A percentile compares a stretch with the other conserved stretches of the same genome.
Conservation (phyloP, 1,140 invertebrate genomes). For the Drosophila erecta region DNA sequence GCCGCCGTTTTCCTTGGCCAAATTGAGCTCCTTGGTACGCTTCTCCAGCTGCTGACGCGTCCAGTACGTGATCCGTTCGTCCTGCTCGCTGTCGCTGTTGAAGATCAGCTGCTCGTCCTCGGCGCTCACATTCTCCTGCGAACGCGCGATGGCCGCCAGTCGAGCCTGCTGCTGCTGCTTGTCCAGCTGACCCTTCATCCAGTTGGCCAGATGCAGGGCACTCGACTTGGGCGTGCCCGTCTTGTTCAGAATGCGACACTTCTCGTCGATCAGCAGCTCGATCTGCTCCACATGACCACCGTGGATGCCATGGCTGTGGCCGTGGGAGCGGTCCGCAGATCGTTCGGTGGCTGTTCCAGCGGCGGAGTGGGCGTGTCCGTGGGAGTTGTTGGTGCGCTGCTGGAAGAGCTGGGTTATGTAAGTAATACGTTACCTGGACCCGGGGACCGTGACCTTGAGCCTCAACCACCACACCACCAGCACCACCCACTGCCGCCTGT, state of each 20-base stretch:
- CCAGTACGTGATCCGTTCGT: conserved; percentile 88
- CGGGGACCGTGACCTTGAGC: not conserved
- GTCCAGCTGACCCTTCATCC: conserved; percentile 88
- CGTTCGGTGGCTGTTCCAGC: conserved; percentile 1
- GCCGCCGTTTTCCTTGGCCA: conserved; percentile 84
- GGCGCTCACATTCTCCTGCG: conserved; percentile 68
- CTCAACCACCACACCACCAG: conserved; percentile 6
- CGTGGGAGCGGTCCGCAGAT: conserved; percentile 11
- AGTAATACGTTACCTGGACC: conserved; percentile 29
- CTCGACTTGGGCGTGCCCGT: conserved; percentile 86
- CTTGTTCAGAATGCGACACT: conserved; percentile 87
- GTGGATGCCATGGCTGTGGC: conserved; percentile 32
- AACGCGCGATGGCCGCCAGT: conserved; percentile 68
- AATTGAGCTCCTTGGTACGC: conserved; percentile 88
- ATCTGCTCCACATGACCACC: conserved; percentile 84
- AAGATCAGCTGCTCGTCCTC: conserved; percentile 79
- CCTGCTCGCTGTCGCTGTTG: conserved; percentile 85
- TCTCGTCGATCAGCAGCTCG: conserved; percentile 87
- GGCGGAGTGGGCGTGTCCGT: not conserved
- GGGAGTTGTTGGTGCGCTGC: conserved; percentile 33
- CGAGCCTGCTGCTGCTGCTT: conserved; percentile 80
- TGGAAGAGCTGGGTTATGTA: conserved; percentile 9
- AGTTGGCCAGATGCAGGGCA: conserved; percentile 88
- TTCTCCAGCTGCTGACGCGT: conserved; percentile 89
- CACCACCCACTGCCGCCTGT: conserved; percentile 25